A percentile compares a stretch with the other conserved stretches of the same genome.
Conservation (phyloP, 1,140 invertebrate genomes). For the Sycobia sp. region DNA sequence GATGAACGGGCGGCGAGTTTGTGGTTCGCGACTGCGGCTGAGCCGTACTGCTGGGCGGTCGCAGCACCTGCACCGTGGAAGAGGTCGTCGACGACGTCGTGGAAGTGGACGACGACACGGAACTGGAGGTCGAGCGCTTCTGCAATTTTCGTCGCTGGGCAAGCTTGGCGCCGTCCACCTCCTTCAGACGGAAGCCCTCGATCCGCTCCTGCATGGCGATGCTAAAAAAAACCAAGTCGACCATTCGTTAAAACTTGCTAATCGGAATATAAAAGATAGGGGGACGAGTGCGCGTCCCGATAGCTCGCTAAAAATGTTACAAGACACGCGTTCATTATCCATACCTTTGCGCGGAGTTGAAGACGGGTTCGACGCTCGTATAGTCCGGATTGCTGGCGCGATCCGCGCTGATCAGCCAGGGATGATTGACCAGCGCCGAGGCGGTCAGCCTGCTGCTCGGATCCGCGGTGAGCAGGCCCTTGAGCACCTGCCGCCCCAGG, state of each 20-base stretch:
- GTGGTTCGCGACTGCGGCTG: slow-evolving; percentile 40
- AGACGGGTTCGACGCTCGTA: neutral
- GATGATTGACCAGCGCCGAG: slow-evolving; percentile 66
- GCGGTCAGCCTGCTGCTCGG: slow-evolving; percentile 75
- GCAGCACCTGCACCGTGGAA: slow-evolving; percentile 40
- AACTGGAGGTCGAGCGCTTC: slow-evolving; percentile 66
- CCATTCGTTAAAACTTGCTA: too few species aligned
- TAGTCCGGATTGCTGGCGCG: neutral
- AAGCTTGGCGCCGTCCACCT: slow-evolving; percentile 68
- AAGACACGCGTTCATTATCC: too few species aligned
- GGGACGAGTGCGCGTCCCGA: too few species aligned
- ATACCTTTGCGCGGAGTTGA: neutral
- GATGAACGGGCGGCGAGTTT: slow-evolving; percentile 40
- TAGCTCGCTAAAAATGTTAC: too few species aligned
- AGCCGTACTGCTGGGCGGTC: slow-evolving; percentile 38
- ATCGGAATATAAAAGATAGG: too few species aligned
- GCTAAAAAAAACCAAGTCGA: neutral
- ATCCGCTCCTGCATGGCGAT: slow-evolving; percentile 70
- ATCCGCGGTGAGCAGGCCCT: slow-evolving; percentile 80
- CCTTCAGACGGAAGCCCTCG: slow-evolving; percentile 75
- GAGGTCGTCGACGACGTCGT: slow-evolving; percentile 48
- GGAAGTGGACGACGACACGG: slow-evolving; percentile 54
- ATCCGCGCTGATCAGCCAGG: slow-evolving; percentile 61
- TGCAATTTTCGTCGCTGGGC: slow-evolving; percentile 74
- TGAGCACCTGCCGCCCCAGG: slow-evolving; percentile 77